phyloP scores from a whole-genome alignment of 2,888 invertebrate species.

The Stenodema calcarata region DNA sequence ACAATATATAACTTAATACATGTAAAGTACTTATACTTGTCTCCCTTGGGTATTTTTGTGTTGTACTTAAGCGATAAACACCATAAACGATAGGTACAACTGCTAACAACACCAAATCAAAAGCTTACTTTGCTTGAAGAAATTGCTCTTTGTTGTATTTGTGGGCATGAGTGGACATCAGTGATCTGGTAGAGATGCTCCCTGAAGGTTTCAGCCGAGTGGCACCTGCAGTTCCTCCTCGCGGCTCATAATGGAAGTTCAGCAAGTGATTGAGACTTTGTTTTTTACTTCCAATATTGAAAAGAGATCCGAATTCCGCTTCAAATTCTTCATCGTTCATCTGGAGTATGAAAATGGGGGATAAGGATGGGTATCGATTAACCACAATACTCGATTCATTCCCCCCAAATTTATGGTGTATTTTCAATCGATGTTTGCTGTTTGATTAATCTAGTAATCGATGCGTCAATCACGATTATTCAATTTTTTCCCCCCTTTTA shows the following conservation, averaged over 20 bases:
- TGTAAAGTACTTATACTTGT: no score
- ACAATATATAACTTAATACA: not conserved
- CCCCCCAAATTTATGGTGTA: not conserved
- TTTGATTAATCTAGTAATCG: no score
- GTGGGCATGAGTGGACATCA: constrained; percentile 66
- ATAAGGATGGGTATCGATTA: no score
- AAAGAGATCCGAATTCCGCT: constrained; percentile 83
- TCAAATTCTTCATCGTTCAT: constrained; percentile 65
- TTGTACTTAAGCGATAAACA: no score
- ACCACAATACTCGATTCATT: no score
- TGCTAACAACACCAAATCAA: no score
- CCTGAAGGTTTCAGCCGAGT: constrained; percentile 39
- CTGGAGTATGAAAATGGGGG: constrained; percentile 59
- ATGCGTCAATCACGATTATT: no score
- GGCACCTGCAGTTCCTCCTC: constrained; percentile 60
- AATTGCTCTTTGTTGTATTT: constrained; percentile 93
- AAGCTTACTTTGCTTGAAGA: constrained; percentile 86
- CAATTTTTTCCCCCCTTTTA: no score
- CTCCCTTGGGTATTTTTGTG: no score
- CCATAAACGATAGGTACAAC: no score
- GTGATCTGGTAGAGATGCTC: constrained; percentile 60
- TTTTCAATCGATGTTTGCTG: no score
- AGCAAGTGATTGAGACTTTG: constrained; percentile 92
- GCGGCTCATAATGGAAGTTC: constrained; percentile 84
- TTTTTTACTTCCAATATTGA: constrained; percentile 85